A percentile compares a stretch with the other conserved stretches of the same genome.
phyloP scores from a whole-genome alignment of 2,888 invertebrate genomes.

The Nezara viridula region DNA sequence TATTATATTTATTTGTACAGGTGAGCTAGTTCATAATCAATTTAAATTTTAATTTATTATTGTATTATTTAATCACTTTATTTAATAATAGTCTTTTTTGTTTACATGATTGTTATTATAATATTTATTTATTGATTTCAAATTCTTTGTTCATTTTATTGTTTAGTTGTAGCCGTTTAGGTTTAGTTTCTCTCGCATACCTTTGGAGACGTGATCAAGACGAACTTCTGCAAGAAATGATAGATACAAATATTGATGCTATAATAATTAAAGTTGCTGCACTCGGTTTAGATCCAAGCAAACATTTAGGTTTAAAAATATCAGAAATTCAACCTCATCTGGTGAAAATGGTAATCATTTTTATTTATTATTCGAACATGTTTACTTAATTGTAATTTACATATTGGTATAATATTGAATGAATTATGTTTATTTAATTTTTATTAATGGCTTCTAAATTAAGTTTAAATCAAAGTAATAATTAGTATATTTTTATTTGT shows the following conservation, averaged over 20 bases:
- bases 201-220: constrained; percentile 97
- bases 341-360: constrained; percentile 78
- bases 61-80: no score
- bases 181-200: constrained; percentile 90
- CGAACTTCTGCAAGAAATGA: constrained; percentile 96
- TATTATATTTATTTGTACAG: neutral
- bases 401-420: neutral
- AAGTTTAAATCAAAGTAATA: neutral
- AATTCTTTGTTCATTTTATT: constrained; percentile 57
- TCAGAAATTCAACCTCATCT: constrained; percentile 90
- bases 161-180: constrained; percentile 88
- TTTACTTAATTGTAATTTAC: neutral
- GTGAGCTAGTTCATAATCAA: neutral
- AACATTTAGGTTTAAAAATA: constrained; percentile 90
- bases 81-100: no score
- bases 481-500: neutral
- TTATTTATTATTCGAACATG: neutral
- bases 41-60: no score
- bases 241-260: constrained; percentile 90
- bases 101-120: no score
- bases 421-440: neutral
- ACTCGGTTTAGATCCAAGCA: constrained; percentile 86
- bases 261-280: constrained; percentile 98
- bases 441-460: no score
- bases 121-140: no score